These are phyloP conservation scores for Heliornis fulica DNA, from an alignment of 2,113 vertebrate species.

Conservation along the genomic window DNA sequence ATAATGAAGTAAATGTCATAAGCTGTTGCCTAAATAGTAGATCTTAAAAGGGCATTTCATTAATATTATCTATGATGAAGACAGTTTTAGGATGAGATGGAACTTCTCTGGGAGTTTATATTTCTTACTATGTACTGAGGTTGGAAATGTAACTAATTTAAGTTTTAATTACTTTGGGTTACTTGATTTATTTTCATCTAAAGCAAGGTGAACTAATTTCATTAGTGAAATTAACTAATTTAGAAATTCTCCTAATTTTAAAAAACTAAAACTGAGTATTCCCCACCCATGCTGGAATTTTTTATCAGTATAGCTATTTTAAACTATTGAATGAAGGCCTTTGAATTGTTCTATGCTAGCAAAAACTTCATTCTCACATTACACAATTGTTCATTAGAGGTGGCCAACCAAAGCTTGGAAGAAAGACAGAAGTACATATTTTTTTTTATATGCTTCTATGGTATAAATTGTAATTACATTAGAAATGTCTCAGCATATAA, in stretches of 20 bases:
- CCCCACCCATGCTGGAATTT: not conserved
- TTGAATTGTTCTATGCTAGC: not conserved
- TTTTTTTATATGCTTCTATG: not conserved
- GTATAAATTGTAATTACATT: not conserved
- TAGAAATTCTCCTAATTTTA: not conserved
- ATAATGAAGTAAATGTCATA: not conserved
- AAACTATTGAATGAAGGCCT: not conserved
- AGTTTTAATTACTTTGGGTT: not conserved
- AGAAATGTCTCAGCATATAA: not conserved
- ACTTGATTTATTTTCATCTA: not conserved
- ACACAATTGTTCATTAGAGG: not conserved
- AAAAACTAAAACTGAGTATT: not conserved
- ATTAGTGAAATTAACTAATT: not conserved
- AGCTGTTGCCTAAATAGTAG: not conserved
- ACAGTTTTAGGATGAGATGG: not conserved
- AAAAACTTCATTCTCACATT: not conserved
- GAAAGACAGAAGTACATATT: not conserved
- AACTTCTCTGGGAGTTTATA: not conserved
- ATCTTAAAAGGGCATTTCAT: not conserved
- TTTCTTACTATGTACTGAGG: not conserved
- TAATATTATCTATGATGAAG: not conserved
- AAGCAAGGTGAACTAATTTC: not conserved
- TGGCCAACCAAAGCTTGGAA: not conserved
- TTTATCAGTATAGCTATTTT: not conserved
- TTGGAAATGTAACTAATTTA: not conserved